These are phyloP conservation scores for Platycnemis pennipes DNA, from an alignment of 2,888 invertebrate genomes.

Conservation along the genomic window DNA sequence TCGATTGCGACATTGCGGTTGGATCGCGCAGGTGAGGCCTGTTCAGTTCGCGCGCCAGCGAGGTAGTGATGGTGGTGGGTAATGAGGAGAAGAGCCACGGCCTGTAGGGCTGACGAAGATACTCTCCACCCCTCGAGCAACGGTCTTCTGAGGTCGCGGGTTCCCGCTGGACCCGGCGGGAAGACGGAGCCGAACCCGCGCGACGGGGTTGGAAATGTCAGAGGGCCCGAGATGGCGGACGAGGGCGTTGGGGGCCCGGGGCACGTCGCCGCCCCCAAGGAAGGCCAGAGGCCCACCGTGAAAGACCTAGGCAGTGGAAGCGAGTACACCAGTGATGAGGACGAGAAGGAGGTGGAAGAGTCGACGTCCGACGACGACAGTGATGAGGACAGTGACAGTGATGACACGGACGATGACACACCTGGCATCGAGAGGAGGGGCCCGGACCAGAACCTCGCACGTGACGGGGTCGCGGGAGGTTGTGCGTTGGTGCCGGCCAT, in stretches of 20 bases:
- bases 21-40: not conserved
- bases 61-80: not conserved
- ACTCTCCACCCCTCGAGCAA: not conserved
- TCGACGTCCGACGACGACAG: not conserved
- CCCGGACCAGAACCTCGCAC: not conserved
- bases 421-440: not conserved
- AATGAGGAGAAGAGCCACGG: slow-evolving; percentile 14
- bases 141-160: not conserved
- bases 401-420: not conserved
- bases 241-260: slow-evolving; percentile 59
- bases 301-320: slow-evolving; percentile 41
- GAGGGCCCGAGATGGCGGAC: slow-evolving; percentile 29
- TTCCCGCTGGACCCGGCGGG: not conserved
- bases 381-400: slow-evolving; percentile 44
- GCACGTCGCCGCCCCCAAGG: not conserved
- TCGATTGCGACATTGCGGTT: too few species aligned
- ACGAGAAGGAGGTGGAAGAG: not conserved
- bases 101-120: not conserved
- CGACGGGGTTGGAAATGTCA: slow-evolving; percentile 40
- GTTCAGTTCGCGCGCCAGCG: not conserved
- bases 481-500: not conserved
- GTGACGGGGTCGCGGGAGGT: not conserved
- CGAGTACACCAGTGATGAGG: slow-evolving; percentile 20
- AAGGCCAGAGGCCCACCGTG: not conserved
- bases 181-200: not conserved